Percentiles rank a stretch among this genome's conserved stretches.
Evolutionary conservation across 2,113 vertebrate species (phyloP).

Genomic region (Zootoca vivipara): DNA sequence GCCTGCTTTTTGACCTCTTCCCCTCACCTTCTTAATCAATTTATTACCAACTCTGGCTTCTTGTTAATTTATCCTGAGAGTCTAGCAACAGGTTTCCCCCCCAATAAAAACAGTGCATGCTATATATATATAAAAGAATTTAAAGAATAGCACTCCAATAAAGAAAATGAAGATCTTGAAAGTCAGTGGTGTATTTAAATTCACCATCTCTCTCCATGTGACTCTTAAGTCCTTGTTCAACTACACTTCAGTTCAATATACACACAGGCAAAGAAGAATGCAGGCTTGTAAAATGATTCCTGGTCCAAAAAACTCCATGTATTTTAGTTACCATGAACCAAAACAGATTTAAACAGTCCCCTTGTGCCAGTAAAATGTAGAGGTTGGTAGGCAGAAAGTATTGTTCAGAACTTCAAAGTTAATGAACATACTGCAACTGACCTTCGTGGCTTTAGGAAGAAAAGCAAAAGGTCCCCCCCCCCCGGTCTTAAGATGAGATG

Average conservation of each 20-base stretch:
- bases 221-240: neutral
- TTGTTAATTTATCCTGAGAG: neutral
- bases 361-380: constrained; percentile 13
- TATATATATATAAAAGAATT: neutral
- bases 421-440: neutral
- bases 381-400: neutral
- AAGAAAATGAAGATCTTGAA: neutral
- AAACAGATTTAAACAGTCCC: constrained; percentile 1
- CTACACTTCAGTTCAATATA: neutral
- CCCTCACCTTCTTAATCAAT: neutral
- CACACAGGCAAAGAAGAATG: constrained; percentile 12
- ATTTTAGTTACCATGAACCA: constrained; percentile 2
- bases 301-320: neutral
- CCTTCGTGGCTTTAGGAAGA: neutral
- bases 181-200: neutral
- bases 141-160: neutral
- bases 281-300: neutral
- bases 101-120: neutral
- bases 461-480: neutral
- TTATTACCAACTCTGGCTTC: neutral
- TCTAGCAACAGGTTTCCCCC: neutral
- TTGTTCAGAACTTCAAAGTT: neutral
- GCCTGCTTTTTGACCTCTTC: neutral
- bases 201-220: neutral
- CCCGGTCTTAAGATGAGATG: neutral